These are phyloP conservation scores for Rhopalosiphum padi DNA, from an alignment of 1,140 invertebrate species.

Conservation along the genomic window DNA sequence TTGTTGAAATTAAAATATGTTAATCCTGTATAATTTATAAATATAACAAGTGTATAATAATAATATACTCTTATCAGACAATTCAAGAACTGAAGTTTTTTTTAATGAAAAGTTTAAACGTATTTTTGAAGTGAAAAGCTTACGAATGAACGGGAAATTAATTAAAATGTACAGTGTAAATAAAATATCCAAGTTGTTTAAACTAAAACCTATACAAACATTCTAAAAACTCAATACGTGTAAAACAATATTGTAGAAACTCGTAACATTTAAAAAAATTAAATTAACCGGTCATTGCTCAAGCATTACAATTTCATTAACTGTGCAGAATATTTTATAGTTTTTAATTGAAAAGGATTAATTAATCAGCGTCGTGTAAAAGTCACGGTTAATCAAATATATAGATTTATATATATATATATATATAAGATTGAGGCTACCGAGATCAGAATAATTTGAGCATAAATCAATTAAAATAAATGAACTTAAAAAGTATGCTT, in stretches of 20 bases:
- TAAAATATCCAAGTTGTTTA: background rate
- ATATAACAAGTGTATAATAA: too few relatives aligned
- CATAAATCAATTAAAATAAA: slow-evolving; percentile 9
- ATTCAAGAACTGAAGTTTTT: background rate
- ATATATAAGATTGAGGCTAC: background rate
- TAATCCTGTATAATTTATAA: too few relatives aligned
- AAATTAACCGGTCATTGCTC: slow-evolving; percentile 8
- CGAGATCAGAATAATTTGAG: background rate
- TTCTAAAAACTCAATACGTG: background rate
- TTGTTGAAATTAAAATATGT: too few relatives aligned
- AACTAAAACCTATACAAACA: background rate
- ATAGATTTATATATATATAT: background rate
- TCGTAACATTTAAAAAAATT: background rate
- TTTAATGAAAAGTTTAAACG: background rate
- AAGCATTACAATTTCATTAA: background rate
- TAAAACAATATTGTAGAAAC: background rate
- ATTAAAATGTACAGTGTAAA: background rate
- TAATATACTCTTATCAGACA: background rate
- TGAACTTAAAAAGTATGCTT: background rate
- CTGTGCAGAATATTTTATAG: background rate
- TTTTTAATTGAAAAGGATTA: background rate
- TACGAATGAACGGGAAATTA: background rate
- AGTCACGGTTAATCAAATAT: background rate
- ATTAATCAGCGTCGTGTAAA: background rate
- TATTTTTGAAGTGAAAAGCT: background rate